Evolutionary conservation across 2,888 invertebrate genomes (phyloP), one percentile per base, ranked within the genome.

Genomic region (Campaea margaritaria): DNA sequence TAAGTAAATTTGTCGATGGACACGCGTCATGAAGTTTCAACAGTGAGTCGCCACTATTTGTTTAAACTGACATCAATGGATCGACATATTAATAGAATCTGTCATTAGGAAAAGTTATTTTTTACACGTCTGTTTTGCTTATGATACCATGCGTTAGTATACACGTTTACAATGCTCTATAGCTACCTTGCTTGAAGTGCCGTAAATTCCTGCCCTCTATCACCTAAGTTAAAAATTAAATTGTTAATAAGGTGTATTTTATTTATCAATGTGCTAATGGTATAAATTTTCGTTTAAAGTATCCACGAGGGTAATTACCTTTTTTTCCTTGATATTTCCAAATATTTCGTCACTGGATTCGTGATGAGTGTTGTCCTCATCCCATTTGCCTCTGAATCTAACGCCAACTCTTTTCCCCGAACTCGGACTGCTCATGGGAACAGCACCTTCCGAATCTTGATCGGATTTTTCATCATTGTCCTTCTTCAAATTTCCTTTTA

Each of bases 401-500:
- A 89, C 91, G 0, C 89, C 88, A 11, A 81, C 73, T 62, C 89
- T 75, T 73, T 90, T 92, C 5, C 78, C 77, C 9, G 74, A 76
- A 63, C 73, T 80, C 0, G 85, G 86, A 64, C 84, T 87, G 60
- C 82, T 87, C 12, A 82, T 85, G 0, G 84, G 82, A 38, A 76
- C 76, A 12, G 80, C 82, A 31, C 79, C 81, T 60, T 92, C 92
- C 0, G 89, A 89, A 60, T 90, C 90, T 8, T 80, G 78, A 46
- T 85, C 86, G 0, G 86, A 86, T 67, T 89, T 89, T 0, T 86
- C 85, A 73, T 93, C 93, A 42, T 93, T 92, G 34, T 86, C 87
- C 65, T 91, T 89, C 60, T 87, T 91, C 49, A 86, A 58, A 39
- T 56, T 66, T 2, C 52, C 53, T 11, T 56, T 57, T 52, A 66